Percentiles rank a stretch among this genome's conserved stretches.
phyloP scores from a whole-genome alignment of 2,113 vertebrate genomes.

The Corvus cornix region DNA sequence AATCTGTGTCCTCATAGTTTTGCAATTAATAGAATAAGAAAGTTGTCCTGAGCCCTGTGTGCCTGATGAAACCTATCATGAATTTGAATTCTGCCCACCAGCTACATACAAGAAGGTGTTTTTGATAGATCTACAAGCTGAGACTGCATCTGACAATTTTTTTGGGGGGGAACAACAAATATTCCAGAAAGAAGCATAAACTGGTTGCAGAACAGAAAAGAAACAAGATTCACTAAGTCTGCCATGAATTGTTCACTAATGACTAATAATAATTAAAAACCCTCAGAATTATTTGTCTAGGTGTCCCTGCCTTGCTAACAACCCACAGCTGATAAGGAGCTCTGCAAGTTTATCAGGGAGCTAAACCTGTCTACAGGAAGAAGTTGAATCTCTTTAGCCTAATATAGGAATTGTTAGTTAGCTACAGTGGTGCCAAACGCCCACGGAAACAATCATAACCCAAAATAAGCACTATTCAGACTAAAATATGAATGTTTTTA shows the following conservation, averaged over 20 bases:
- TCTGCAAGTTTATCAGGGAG: background rate
- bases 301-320: background rate
- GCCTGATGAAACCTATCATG: background rate
- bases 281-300: background rate
- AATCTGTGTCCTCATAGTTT: rapidly evolving
- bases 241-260: background rate
- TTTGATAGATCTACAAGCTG: background rate
- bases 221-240: background rate
- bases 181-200: background rate
- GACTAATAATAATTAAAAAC: background rate
- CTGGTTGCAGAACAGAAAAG: background rate
- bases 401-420: background rate
- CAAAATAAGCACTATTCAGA: background rate
- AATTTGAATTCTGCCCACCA: background rate
- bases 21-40: background rate
- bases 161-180: background rate
- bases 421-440: background rate
- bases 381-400: background rate
- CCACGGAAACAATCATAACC: background rate
- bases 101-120: background rate
- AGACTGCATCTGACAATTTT: background rate
- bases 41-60: background rate
- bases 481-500: background rate
- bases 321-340: background rate
- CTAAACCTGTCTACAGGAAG: background rate